These are phyloP conservation scores for Parnassius mnemosyne DNA, from an alignment of 2,888 invertebrate species.

Conservation along the genomic window DNA sequence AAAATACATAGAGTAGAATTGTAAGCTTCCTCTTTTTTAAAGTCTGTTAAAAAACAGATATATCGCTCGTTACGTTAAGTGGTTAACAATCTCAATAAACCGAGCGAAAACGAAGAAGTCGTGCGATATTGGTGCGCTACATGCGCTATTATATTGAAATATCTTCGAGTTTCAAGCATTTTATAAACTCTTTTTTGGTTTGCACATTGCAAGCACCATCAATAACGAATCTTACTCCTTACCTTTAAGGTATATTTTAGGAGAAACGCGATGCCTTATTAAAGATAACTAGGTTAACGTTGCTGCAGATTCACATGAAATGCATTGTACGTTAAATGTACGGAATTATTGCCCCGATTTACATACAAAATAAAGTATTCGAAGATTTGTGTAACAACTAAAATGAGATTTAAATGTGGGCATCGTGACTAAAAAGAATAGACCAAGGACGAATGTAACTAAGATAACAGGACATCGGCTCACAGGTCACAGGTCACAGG, in stretches of 20 bases:
- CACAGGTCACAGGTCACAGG: no score
- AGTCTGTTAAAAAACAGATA: neutral
- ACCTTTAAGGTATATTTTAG: slow-evolving; percentile 14
- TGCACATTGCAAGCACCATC: neutral
- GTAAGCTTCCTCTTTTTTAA: no score
- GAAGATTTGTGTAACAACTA: no score
- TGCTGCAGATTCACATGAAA: slow-evolving; percentile 19
- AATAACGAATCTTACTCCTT: slow-evolving; percentile 3
- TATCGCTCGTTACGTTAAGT: neutral
- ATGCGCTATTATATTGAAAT: slow-evolving; percentile 24
- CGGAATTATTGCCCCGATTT: slow-evolving; percentile 13
- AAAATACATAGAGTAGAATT: no score
- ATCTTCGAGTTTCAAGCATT: slow-evolving; percentile 14
- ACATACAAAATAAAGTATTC: neutral
- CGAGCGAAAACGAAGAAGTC: slow-evolving; percentile 19
- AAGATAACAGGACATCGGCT: no score
- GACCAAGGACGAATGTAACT: no score
- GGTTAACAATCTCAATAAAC: slow-evolving; percentile 6
- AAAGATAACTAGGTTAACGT: slow-evolving; percentile 25
- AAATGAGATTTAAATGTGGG: no score
- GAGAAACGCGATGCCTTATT: slow-evolving; percentile 8
- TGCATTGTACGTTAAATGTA: slow-evolving; percentile 23
- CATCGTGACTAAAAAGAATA: no score
- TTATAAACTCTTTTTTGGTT: slow-evolving; percentile 21
- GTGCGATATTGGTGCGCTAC: slow-evolving; percentile 24